Evolutionary conservation across 2,797 vertebrate genomes (phyloP), one percentile per base, ranked within the genome.

Genomic region (Anas flavirostris): DNA sequence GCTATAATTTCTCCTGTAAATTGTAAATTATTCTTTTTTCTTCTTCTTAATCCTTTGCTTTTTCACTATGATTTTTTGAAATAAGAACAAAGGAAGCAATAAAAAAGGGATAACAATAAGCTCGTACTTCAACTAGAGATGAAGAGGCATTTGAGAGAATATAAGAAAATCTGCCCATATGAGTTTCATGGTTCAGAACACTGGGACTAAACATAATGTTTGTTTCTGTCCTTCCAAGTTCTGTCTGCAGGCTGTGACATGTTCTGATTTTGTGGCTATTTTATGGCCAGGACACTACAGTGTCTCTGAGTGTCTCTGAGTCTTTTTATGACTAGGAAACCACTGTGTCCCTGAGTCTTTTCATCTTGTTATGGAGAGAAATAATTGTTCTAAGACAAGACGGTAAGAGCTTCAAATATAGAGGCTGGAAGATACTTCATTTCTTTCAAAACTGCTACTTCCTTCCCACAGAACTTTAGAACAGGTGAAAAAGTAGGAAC

Each of bases 351-450:
- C 43, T 88, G 33, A 83, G 58, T 33, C 53, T 78, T 85, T 94
- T 78, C 21, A 83, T 56, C 29, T 63, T 64, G 55, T 67, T 85
- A 56, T 68, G 41, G 39, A 84, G 44, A 29, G 16, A 66, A 86
- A 35, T 53, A 93, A 95, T 52, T 94, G 43, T 10, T 84, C 17
- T 82, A 82, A 93, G 90, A 55, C 25, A 86, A 88, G 62, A 84
- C 1, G 1, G 7, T 46, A 53, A 91, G 33, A 72, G 31, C 21
- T 86, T 35, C 62, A 82, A 91, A 73, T 66, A 48, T 12, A 93
- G 19, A 90, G 55, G 18, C 26, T 82, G 37, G 60, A 87, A 93
- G 86, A 72, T 81, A 90, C 7, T 89, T 86, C 3, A 33, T 83
- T 77, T 84, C 28, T 26, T 63, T 59, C 9, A 41, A 76, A 74